Evolutionary conservation across 2,888 invertebrate species (phyloP).

Genomic region (Stictocephala bisonia): DNA sequence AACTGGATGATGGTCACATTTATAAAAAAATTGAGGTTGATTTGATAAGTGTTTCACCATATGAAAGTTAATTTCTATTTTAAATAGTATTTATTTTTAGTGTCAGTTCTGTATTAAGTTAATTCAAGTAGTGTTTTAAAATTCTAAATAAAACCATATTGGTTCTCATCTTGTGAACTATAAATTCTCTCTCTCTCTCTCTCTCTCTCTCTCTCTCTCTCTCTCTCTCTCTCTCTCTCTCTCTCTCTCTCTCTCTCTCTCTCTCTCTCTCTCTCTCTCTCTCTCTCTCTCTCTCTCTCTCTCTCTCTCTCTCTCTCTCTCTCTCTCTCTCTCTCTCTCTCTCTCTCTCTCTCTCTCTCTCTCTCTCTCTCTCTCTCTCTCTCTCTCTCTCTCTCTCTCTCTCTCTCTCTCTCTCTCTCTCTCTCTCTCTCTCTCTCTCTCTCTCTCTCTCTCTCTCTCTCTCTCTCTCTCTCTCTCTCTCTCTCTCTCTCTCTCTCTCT

Average conservation of each 20-base stretch:
- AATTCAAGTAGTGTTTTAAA: no score
- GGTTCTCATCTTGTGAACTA: no score
- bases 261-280: not conserved
- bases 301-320: not conserved
- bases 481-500: not conserved
- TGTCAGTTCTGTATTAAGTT: no score
- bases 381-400: not conserved
- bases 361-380: not conserved
- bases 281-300: not conserved
- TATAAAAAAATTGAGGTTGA: no score
- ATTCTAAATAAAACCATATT: no score
- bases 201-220: constrained; percentile 13
- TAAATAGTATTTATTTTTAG: no score
- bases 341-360: not conserved
- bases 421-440: not conserved
- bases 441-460: not conserved
- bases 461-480: not conserved
- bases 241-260: constrained; percentile 13
- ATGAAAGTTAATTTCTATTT: no score
- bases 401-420: not conserved
- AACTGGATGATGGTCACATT: no score
- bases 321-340: not conserved
- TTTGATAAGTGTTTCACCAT: no score
- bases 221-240: constrained; percentile 13
- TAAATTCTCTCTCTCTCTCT: not conserved